These are phyloP conservation scores for Tinea trinotella DNA, from an alignment of 2,888 invertebrate species.

Conservation along the genomic window DNA sequence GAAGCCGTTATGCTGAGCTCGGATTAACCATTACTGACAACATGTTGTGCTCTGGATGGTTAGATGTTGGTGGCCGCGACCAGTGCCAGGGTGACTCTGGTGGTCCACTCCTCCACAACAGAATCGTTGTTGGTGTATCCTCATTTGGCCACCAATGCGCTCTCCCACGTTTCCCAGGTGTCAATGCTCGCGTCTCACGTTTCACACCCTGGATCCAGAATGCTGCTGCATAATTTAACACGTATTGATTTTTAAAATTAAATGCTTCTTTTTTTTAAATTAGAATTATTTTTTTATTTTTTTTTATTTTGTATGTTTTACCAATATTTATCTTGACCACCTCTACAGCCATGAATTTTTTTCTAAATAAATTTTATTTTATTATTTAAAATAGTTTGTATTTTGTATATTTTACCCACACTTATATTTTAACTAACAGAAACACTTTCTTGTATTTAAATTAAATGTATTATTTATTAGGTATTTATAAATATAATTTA, in stretches of 20 bases:
- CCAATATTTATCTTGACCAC: no score
- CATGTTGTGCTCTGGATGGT: slow-evolving; percentile 22
- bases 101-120: slow-evolving; percentile 21
- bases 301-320: no score
- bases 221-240: slow-evolving; percentile 10
- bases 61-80: slow-evolving; percentile 22
- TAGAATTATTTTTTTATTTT: neutral
- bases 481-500: neutral
- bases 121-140: slow-evolving; percentile 20
- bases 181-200: slow-evolving; percentile 20
- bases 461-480: neutral
- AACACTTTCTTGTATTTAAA: no score
- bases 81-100: slow-evolving; percentile 24
- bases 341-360: no score
- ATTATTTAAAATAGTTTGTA: no score
- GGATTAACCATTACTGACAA: slow-evolving; percentile 16
- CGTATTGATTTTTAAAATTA: neutral
- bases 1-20: slow-evolving; percentile 18
- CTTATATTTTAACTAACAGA: no score
- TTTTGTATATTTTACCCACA: no score
- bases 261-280: neutral
- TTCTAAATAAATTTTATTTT: no score
- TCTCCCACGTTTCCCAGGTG: slow-evolving; percentile 19
- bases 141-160: slow-evolving; percentile 20
- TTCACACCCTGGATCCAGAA: slow-evolving; percentile 19